Conservation (phyloP, 2,888 invertebrate genomes). For the Lasioglossum figueresi region DNA sequence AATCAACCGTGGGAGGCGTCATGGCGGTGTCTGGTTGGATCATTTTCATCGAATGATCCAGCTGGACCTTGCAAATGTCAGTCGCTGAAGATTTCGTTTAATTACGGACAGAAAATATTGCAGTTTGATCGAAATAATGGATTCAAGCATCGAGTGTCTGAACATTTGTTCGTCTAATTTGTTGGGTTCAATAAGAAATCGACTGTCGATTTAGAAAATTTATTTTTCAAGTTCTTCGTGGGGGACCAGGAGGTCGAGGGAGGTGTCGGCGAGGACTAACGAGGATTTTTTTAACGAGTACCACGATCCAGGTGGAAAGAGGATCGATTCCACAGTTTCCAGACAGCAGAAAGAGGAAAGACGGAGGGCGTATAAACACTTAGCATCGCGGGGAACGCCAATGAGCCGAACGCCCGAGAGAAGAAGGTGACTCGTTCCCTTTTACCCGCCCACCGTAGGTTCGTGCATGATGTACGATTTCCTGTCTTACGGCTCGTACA, state of each 20-base stretch:
- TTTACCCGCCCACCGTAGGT: conserved; percentile 73
- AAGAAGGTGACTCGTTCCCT: conserved; percentile 72
- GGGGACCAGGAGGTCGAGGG: not conserved
- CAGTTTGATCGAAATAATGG: too few species aligned
- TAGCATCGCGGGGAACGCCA: conserved; percentile 63
- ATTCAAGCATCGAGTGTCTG: too few species aligned
- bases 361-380: conserved; percentile 62
- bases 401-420: conserved; percentile 63
- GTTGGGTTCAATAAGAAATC: too few species aligned
- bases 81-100: not conserved
- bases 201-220: not conserved
- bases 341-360: conserved; percentile 32
- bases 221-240: not conserved
- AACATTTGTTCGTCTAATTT: too few species aligned
- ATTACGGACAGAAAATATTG: not conserved
- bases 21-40: conserved; percentile 18
- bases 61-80: not conserved
- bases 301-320: not conserved
- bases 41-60: not conserved
- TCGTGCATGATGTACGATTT: conserved; percentile 73
- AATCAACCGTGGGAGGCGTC: conserved; percentile 36
- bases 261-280: not conserved
- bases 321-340: conserved; percentile 29
- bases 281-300: not conserved
- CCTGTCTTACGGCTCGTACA: conserved; percentile 72